phyloP scores from a whole-genome alignment of 2,888 invertebrate species.

The Homarus gammarus region DNA sequence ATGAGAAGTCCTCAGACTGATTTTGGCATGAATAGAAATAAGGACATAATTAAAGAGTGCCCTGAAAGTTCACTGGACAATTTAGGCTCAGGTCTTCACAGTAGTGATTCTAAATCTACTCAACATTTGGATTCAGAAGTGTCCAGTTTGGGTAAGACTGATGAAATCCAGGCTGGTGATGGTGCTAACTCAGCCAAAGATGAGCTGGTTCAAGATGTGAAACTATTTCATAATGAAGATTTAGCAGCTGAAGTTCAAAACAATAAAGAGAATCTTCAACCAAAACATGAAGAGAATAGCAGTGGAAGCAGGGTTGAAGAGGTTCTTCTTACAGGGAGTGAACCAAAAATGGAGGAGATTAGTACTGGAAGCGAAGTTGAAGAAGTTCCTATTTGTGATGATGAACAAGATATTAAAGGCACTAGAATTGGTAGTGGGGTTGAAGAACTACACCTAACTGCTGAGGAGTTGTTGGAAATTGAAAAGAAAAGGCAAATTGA shows the following conservation, averaged over 20 bases:
- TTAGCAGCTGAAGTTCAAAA: background rate
- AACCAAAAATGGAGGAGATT: background rate
- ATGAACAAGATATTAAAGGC: conserved; percentile 7
- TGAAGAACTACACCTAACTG: conserved; percentile 47
- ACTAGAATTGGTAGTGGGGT: conserved; percentile 1
- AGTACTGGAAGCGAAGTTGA: conserved; percentile 10
- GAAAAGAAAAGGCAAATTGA: conserved; percentile 24
- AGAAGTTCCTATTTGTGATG: conserved; percentile 32
- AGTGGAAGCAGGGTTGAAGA: conserved; percentile 43
- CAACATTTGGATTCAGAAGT: background rate
- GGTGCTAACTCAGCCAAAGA: background rate
- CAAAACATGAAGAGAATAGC: background rate
- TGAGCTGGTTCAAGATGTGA: background rate
- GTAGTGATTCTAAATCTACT: background rate
- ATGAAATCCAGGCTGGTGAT: background rate
- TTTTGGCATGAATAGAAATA: background rate
- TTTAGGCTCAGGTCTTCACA: background rate
- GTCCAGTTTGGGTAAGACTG: background rate
- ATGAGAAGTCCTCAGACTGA: background rate
- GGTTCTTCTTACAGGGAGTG: conserved; percentile 30
- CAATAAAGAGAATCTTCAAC: conserved; percentile 21
- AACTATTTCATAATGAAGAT: background rate
- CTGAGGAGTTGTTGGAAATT: conserved; percentile 26
- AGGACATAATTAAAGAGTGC: background rate
- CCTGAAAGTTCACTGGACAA: background rate